phyloP scores from a whole-genome alignment of 2,797 vertebrate species.

The Cryptoprocta ferox region DNA sequence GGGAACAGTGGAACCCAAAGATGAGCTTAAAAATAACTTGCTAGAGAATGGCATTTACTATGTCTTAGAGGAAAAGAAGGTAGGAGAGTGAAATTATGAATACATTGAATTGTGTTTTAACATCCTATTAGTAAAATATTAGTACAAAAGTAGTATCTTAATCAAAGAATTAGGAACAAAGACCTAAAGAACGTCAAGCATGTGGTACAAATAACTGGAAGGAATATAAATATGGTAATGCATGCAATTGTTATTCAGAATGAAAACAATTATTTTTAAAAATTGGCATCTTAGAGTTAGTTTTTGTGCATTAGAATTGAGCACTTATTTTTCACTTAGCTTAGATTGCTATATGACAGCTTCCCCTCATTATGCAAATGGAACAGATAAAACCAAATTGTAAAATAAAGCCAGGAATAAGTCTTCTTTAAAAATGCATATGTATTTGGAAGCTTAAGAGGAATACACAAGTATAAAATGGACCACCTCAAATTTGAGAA shows the following conservation, averaged over 20 bases:
- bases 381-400: constrained; percentile 40
- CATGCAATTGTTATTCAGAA: constrained; percentile 40
- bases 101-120: constrained; percentile 9
- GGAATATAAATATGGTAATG: constrained; percentile 13
- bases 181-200: background rate
- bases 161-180: background rate
- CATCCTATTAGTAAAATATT: background rate
- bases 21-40: constrained; percentile 36
- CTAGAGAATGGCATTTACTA: background rate
- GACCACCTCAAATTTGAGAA: background rate
- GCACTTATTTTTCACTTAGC: constrained; percentile 50
- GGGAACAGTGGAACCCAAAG: background rate
- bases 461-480: background rate
- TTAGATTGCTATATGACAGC: constrained; percentile 13
- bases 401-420: constrained; percentile 40
- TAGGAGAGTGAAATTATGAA: background rate
- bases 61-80: background rate
- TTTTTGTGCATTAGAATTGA: constrained; percentile 10
- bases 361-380: constrained; percentile 13
- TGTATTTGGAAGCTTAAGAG: background rate
- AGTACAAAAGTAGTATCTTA: background rate
- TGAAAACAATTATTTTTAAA: constrained; percentile 36
- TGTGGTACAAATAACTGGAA: background rate
- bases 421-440: background rate
- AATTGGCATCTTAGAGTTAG: background rate